Conservation (phyloP, 2,888 invertebrate species). For the Crossocerus cetratus region DNA sequence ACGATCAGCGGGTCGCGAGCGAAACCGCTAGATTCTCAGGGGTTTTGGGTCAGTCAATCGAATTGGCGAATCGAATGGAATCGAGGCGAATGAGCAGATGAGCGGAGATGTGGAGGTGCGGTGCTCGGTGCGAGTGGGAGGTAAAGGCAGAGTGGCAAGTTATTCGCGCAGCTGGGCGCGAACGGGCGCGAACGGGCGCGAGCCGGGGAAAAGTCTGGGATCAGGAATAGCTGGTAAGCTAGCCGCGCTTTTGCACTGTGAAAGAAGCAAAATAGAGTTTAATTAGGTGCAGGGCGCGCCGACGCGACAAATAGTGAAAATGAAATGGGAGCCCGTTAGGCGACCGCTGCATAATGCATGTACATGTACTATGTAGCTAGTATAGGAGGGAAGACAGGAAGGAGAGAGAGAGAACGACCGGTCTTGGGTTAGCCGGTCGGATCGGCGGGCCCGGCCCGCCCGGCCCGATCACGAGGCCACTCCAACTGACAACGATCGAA, state of each 20-base stretch:
- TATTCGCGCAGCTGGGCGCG: too few species aligned
- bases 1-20: constrained; percentile 46
- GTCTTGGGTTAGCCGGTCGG: neutral
- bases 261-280: constrained; percentile 30
- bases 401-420: neutral
- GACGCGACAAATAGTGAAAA: constrained; percentile 31
- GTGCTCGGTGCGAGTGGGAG: too few species aligned
- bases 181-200: too few species aligned
- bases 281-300: constrained; percentile 34
- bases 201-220: too few species aligned
- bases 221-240: too few species aligned
- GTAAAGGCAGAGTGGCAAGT: too few species aligned
- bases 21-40: constrained; percentile 57
- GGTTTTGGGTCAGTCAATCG: too few species aligned
- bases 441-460: constrained; percentile 7
- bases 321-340: constrained; percentile 7
- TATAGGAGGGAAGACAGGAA: neutral
- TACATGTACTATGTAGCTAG: constrained; percentile 13
- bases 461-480: neutral
- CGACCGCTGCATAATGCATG: constrained; percentile 4
- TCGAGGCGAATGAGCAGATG: too few species aligned
- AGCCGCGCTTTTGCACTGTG: too few species aligned
- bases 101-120: too few species aligned
- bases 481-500: constrained; percentile 7
- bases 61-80: too few species aligned